Conservation (phyloP, 2,888 invertebrate species). For the Cephus runcator region DNA sequence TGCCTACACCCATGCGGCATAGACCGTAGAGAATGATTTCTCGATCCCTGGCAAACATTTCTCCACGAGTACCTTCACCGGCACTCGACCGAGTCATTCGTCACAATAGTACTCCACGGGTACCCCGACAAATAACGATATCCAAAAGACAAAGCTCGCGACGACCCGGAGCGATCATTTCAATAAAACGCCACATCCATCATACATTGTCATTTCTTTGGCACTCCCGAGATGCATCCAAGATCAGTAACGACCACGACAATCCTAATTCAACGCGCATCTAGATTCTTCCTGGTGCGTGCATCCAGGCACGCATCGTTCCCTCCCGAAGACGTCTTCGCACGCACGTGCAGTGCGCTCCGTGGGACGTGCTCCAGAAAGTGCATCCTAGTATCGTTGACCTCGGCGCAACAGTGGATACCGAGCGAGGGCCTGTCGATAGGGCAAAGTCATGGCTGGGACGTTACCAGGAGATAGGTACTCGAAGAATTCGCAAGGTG, state of each 20-base stretch:
- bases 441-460: neutral
- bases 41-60: neutral
- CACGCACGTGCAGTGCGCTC: neutral
- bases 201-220: neutral
- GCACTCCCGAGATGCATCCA: neutral
- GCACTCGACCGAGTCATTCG: neutral
- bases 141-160: neutral
- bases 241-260: neutral
- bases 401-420: neutral
- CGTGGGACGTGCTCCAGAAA: neutral
- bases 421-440: neutral
- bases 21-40: neutral
- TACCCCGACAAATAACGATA: neutral
- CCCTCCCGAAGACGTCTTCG: neutral
- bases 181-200: neutral
- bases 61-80: neutral
- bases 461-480: neutral
- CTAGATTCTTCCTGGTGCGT: slow-evolving; percentile 45
- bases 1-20: neutral
- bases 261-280: slow-evolving; percentile 19
- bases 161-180: neutral
- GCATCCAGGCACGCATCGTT: slow-evolving; percentile 40
- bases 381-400: neutral
- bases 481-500: neutral
- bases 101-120: neutral